Conservation (phyloP, 2,888 invertebrate species). For the Calliopum simillimum region DNA sequence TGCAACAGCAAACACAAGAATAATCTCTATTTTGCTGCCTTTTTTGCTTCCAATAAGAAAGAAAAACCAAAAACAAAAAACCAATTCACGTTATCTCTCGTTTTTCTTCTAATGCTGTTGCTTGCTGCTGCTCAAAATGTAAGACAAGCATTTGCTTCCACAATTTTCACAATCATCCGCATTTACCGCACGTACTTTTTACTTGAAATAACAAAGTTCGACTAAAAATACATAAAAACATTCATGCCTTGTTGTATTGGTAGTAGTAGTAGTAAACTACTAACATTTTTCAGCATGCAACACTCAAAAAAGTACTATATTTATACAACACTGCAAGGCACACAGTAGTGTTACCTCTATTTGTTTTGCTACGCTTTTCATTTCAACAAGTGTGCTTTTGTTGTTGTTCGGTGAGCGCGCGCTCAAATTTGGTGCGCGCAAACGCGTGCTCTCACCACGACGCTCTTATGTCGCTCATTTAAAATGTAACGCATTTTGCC, state of each 20-base stretch:
- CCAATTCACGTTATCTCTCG: no score
- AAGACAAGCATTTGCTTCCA: no score
- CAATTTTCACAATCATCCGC: conserved; percentile 28
- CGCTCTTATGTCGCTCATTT: conserved; percentile 1
- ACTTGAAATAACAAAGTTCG: conserved; percentile 64
- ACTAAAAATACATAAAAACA: conserved; percentile 56
- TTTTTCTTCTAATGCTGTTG: no score
- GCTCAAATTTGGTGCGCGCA: no score
- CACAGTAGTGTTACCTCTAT: neutral
- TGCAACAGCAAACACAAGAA: no score
- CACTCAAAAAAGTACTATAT: neutral
- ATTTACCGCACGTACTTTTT: conserved; percentile 56
- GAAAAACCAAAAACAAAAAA: no score
- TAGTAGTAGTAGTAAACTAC: conserved; percentile 22
- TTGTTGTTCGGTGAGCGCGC: conserved; percentile 48
- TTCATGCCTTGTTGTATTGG: conserved; percentile 8
- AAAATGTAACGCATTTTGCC: neutral
- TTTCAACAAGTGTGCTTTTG: conserved; percentile 62
- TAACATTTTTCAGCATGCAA: conserved; percentile 3
- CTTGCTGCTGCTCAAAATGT: no score
- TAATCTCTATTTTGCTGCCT: no score
- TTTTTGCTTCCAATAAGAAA: no score
- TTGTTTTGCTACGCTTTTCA: conserved; percentile 50
- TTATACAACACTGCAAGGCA: no score
- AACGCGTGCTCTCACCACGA: no score